phyloP scores from a whole-genome alignment of 2,113 vertebrate genomes.

The Elgaria multicarinata region DNA sequence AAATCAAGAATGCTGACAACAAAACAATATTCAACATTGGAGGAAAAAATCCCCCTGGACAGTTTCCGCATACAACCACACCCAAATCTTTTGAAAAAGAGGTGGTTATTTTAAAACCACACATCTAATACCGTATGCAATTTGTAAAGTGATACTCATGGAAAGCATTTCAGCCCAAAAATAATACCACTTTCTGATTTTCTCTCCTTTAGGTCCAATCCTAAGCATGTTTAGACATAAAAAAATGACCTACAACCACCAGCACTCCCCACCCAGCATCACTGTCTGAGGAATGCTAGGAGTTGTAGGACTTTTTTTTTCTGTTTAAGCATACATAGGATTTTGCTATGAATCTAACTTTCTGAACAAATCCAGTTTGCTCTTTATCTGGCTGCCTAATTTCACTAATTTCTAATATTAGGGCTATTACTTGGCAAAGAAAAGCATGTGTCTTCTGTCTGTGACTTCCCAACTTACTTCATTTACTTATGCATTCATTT shows the following conservation, averaged over 20 bases:
- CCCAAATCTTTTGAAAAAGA: not conserved
- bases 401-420: slow-evolving; percentile 7
- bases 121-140: not conserved
- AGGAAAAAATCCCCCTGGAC: not conserved
- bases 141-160: not conserved
- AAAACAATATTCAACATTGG: not conserved
- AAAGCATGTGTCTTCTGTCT: not conserved
- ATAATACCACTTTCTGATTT: not conserved
- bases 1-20: not conserved
- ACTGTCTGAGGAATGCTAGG: no score
- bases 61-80: not conserved
- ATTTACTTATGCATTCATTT: not conserved
- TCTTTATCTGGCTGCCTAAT: not conserved
- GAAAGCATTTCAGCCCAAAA: not conserved
- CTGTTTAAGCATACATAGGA: no score
- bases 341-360: not conserved
- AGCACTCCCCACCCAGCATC: no score
- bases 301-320: no score
- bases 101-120: not conserved
- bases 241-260: no score
- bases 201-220: not conserved
- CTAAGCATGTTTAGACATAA: no score
- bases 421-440: not conserved
- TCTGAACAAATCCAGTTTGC: not conserved
- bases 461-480: not conserved